phyloP scores from a whole-genome alignment of 2,113 vertebrate species.

The Heterotilapia buettikoferi region DNA sequence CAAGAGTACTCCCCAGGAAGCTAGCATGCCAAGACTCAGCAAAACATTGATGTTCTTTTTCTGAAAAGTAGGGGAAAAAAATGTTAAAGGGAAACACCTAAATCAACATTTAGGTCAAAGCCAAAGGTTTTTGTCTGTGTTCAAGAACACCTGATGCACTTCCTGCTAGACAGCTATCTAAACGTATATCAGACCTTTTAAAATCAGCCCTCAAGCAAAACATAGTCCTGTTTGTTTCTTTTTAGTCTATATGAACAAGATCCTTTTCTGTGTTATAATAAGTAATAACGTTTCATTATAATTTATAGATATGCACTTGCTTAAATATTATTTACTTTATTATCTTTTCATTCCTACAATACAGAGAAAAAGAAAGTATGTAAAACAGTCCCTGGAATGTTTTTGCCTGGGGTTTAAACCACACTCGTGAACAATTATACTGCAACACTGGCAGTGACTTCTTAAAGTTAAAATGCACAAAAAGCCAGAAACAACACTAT shows the following conservation, averaged over 20 bases:
- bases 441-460: not conserved
- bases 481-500: slow-evolving; percentile 33
- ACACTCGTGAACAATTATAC: not conserved
- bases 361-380: not conserved
- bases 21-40: slow-evolving; percentile 80
- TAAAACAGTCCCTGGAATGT: slow-evolving; percentile 24
- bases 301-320: not conserved
- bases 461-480: slow-evolving; percentile 1
- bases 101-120: slow-evolving; percentile 12
- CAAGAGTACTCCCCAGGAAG: slow-evolving; percentile 82
- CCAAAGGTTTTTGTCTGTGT: not conserved
- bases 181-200: not conserved
- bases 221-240: not conserved
- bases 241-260: not conserved
- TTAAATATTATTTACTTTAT: not conserved
- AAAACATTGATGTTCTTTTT: slow-evolving; percentile 80
- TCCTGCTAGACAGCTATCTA: not conserved
- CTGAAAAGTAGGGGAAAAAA: slow-evolving; percentile 65
- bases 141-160: not conserved
- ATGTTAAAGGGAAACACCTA: not conserved
- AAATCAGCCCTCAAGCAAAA: not conserved
- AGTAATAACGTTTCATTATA: not conserved
- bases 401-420: slow-evolving; percentile 27
- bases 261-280: not conserved
- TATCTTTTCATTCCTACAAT: not conserved